These are phyloP conservation scores for Siderastrea radians DNA, from an alignment of 92 coral and sea anemone species.

Conservation along the genomic window DNA sequence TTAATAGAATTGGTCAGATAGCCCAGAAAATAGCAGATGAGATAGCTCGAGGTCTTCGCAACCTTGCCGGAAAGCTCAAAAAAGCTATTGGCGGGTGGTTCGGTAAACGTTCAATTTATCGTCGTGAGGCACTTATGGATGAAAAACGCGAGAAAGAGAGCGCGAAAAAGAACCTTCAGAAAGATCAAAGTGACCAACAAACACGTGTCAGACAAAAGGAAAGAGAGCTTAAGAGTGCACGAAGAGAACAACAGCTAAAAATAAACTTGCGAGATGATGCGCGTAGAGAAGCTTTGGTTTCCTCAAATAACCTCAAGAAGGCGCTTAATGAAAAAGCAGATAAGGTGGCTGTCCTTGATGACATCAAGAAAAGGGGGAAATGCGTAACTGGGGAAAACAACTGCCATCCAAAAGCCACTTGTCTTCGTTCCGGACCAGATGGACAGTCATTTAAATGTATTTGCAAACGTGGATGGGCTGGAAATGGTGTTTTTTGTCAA, in stretches of 20 bases:
- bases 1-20: conserved; percentile 19
- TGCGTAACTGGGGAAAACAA: conserved; percentile 70
- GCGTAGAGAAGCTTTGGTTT: conserved; percentile 19
- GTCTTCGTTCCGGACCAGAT: conserved; percentile 60
- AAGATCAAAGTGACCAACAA: conserved; percentile 50
- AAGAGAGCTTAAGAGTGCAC: conserved; percentile 43
- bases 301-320: conserved; percentile 21
- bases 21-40: conserved; percentile 59
- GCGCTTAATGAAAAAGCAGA: conserved; percentile 50
- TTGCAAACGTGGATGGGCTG: conserved; percentile 77
- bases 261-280: conserved; percentile 27
- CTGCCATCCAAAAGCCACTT: conserved; percentile 77
- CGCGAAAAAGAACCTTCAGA: conserved; percentile 13
- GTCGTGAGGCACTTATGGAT: conserved; percentile 39
- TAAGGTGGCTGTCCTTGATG: conserved; percentile 36
- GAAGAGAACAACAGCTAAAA: conserved; percentile 39
- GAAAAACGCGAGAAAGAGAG: conserved; percentile 28
- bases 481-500: conserved; percentile 61
- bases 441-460: conserved; percentile 64
- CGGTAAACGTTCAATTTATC: conserved; percentile 64
- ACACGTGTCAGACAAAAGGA: conserved; percentile 28
- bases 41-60: conserved; percentile 66
- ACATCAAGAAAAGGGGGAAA: conserved; percentile 57
- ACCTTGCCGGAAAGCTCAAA: conserved; percentile 51
- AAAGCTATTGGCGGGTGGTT: conserved; percentile 43